phyloP scores from a whole-genome alignment of 2,113 vertebrate species.

The Myotis yumanensis region DNA sequence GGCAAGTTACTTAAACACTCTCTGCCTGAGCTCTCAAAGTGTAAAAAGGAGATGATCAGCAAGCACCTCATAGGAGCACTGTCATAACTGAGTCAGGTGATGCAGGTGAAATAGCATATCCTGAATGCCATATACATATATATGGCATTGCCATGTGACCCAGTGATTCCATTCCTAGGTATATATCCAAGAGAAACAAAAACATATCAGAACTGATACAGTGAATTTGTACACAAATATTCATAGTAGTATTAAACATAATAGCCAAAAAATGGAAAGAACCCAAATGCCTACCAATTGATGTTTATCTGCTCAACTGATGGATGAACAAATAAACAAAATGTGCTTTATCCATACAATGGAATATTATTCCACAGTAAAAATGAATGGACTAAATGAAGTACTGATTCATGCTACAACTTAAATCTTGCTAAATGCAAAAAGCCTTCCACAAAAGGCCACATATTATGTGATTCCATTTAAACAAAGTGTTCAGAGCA shows the following conservation, averaged over 20 bases:
- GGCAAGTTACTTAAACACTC: not conserved
- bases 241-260: not conserved
- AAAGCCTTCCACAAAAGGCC: not conserved
- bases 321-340: not conserved
- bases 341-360: not conserved
- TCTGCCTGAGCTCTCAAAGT: not conserved
- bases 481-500: not conserved
- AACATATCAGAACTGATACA: not conserved
- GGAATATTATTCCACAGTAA: not conserved
- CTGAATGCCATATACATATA: not conserved
- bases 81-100: not conserved
- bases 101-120: not conserved
- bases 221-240: not conserved
- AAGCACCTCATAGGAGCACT: not conserved
- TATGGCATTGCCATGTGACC: not conserved
- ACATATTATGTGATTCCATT: not conserved
- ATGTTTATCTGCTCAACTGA: not conserved
- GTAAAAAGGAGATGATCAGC: not conserved
- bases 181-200: not conserved
- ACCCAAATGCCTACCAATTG: not conserved
- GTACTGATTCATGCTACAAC: not conserved
- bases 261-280: not conserved
- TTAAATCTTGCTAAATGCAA: not conserved
- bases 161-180: not conserved
- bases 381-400: slow-evolving; percentile 13